Conservation (phyloP, 2,797 vertebrate species). For the Scarus forsteni region DNA sequence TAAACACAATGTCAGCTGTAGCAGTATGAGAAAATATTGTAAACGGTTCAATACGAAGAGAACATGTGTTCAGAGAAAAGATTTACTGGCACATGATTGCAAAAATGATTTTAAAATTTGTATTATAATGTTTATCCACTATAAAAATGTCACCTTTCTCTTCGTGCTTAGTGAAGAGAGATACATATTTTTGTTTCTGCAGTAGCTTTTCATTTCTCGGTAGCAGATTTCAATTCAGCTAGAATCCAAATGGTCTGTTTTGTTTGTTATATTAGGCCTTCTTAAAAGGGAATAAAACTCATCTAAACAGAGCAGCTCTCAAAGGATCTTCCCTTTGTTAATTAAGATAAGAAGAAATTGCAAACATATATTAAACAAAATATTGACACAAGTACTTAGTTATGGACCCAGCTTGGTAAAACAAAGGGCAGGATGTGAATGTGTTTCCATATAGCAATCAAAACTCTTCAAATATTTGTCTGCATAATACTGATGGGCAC, state of each 20-base stretch:
- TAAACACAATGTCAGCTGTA: too few relatives aligned
- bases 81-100: too few relatives aligned
- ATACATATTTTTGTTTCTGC: too few relatives aligned
- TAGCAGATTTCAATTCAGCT: too few relatives aligned
- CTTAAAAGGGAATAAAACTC: constrained; percentile 27
- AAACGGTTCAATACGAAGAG: too few relatives aligned
- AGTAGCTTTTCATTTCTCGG: too few relatives aligned
- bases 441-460: constrained; percentile 19
- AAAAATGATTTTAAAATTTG: too few relatives aligned
- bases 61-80: too few relatives aligned
- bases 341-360: constrained; percentile 41
- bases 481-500: constrained; percentile 8
- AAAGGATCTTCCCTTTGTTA: constrained; percentile 14
- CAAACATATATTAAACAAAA: constrained; percentile 52
- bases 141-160: too few relatives aligned
- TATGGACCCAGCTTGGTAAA: constrained; percentile 28
- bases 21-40: too few relatives aligned
- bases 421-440: constrained; percentile 28
- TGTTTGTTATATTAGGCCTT: constrained; percentile 10
- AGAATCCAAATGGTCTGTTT: not conserved
- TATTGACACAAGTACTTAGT: constrained; percentile 54
- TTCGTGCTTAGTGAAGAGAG: too few relatives aligned
- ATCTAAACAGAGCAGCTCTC: constrained; percentile 12
- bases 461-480: constrained; percentile 41
- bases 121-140: too few relatives aligned